Evolutionary conservation across 2,888 invertebrate species (phyloP), one percentile per base, ranked within the genome.

Genomic region (Caprella mutica): DNA sequence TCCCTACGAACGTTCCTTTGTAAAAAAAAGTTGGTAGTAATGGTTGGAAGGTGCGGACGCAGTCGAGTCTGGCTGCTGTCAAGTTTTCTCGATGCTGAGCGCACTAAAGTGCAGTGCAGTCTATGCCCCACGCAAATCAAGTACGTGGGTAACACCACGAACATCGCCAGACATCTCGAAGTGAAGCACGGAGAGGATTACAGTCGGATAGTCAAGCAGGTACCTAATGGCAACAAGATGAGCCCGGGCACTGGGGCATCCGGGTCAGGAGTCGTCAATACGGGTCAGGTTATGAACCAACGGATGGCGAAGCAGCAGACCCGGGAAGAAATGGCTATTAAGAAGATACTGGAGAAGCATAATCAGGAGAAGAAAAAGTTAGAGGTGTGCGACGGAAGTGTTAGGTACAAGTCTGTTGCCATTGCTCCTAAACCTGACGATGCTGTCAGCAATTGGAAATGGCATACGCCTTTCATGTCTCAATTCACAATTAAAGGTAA

Each of bases 101-200:
- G 58, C 17, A 46, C 19, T 8, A 59, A 60, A 46, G 64, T 64
- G 53, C 40, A 60, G 55, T 64, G 64, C 46, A 55, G 55, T 40
- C 42, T 64, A 30, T 64, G 64, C 24, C 59, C 60, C n/a, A 56
- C 48, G 26, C 55, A 53, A 35, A 64, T 64, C 54, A 64, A 64
- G 56, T 64, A 55, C 54, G 64, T 64, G 14, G 64, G 64, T 46
- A 64, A 64, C 54, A 64, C 64, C 14, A 64, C 64, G 23, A 64
- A 64, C 55, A 60, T 64, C 39, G 64, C 64, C 4, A 40, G 64
- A 4, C 64, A 64, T 48, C 53, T 64, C 9, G 64, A 64, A 39
- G 46, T 64, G 30, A 58, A 60, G 33, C 64, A 64, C 52, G 60
- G 60, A 5, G 44, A 55, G 30, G 60, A 64, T 50, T 64, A 58